Evolutionary conservation across 2,113 vertebrate species (phyloP).

Genomic region (Centrocercus urophasianus): DNA sequence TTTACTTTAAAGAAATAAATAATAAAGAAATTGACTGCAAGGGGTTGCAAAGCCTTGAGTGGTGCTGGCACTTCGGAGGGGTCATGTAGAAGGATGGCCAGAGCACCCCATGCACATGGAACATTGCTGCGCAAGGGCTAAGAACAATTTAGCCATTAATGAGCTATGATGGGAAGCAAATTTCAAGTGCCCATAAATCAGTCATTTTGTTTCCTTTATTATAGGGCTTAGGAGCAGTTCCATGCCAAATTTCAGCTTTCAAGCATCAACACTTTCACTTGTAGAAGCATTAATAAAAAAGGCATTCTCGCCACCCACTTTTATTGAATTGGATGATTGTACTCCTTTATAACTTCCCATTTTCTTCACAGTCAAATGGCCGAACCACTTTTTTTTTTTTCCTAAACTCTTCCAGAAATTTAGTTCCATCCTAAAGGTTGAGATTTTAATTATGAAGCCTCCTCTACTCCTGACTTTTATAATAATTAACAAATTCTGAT

Average conservation of each 20-base stretch:
- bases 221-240: background rate
- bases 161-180: constrained; percentile 22
- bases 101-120: background rate
- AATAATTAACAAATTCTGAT: constrained; percentile 38
- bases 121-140: background rate
- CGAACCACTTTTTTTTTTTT: background rate
- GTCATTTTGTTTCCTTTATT: constrained; percentile 43
- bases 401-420: background rate
- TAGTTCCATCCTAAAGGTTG: background rate
- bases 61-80: background rate
- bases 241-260: constrained; percentile 42
- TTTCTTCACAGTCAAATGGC: background rate
- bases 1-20: background rate
- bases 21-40: background rate
- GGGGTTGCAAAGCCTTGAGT: background rate
- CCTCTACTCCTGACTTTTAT: background rate
- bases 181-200: constrained; percentile 45
- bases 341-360: background rate
- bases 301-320: background rate
- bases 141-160: background rate
- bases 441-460: background rate
- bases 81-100: background rate
- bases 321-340: background rate
- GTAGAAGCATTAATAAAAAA: background rate
- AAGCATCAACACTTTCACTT: background rate